Evolutionary conservation across 2,888 invertebrate genomes (phyloP), one percentile per base, ranked within the genome.

Genomic region (Labia minor): DNA sequence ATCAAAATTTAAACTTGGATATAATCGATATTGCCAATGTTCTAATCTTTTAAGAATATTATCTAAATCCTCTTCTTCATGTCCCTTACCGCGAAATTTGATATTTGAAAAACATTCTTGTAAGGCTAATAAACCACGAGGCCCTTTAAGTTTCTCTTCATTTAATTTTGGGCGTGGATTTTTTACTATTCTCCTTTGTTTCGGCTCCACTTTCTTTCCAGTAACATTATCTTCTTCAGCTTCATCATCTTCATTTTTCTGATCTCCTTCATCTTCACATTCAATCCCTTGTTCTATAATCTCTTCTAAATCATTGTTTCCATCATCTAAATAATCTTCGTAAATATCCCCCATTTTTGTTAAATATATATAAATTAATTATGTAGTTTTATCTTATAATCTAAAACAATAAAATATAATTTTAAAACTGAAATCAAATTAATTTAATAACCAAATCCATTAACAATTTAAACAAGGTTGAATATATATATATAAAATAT

Each of bases 11-110:
- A 89, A 88, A 74, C 89, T 92, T 0, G 97, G 96, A 78, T 88
- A 95, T 71, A 98, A 78, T 65, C 95, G 82, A 77, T 96, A 95
- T 0, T 89, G 89, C 97, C 97, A 98, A 75, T 96, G 93, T 73
- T 96, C 92, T 66, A 96, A 76, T 67, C 86, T 86, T 66, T 88
- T 87, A 80, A 98, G 82, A 0, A 96, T 80, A 69, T 85, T 77
- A 72, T 90, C 85, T 49, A 98, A 78, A 78, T 97, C 95, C 65
- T 86, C 82, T 71, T 85, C 86, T 78, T 96, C 96, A 75, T 88
- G 81, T 0, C 91, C 90, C 77, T 88, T 89, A 69, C 92, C 92
- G 76, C 85, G 84, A 73, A 90, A 91, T 75, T 89, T 88, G 14
- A 94, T 86, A 72, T 89, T 86, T 73, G 89, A 85, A 73, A 92